Evolutionary conservation across 2,888 invertebrate species (phyloP), one percentile per base, ranked within the genome.

Genomic region (Epirrita christyi): DNA sequence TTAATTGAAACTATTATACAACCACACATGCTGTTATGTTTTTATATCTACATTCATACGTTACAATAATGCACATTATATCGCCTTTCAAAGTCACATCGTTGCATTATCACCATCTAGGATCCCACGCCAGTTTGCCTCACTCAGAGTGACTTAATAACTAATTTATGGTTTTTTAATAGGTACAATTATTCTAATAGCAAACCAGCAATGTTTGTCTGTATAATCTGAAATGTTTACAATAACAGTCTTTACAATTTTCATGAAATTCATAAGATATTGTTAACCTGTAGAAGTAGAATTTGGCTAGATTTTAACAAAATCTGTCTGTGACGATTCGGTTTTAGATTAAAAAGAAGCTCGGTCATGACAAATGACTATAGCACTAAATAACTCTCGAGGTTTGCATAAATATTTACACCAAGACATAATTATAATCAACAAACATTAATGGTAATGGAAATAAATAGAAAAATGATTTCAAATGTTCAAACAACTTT

Each of bases 81-180:
- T 55, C 49, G 15, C 40, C 29, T 48, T 32, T 49, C 50, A 55
- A 81, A 83, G 78, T 75, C 78, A 81, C 76, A 80, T 81, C 61
- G 72, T 81, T 81, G 68, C 72, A 70, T 73, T 27, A 41, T 34
- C 9, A 49, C 28, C 28, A n/a, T n/a, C 67, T 52, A 75, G 78
- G 81, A 80, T 76, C 75, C 81, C 84, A 78, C 66, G 65, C 58
- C 66, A 61, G 59, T 46, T 45, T 57, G 50, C 38, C 45, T 51
- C 37, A 61, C n/a, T 11, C 36, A 32, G 29, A 29, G 32, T 32
- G 32, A 32, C 9, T 32, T 32, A 21, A 21, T 32, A 32, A 32
- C 32, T 32, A 21, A 21, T 4, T 3, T 21, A 21, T n/a, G 21
- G 21, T 21, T 21, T 4, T 2, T 2, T 3, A 4, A 3, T 21